phyloP scores from a whole-genome alignment of 2,888 invertebrate genomes.

The Seira sanloemensis region DNA sequence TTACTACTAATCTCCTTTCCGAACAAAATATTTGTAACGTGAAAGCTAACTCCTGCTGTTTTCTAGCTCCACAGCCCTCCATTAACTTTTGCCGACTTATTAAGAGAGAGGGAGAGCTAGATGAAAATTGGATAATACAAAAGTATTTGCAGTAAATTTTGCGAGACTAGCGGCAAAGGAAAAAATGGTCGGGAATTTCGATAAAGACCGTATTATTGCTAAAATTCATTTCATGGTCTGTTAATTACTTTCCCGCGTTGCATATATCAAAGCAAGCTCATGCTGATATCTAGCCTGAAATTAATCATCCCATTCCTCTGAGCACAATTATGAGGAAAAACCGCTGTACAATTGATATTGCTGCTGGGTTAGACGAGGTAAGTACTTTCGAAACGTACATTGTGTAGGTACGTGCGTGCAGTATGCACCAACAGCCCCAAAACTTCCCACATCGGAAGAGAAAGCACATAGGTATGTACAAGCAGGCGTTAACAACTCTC shows the following conservation, averaged over 20 bases:
- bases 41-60: no score
- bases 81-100: not conserved
- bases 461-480: not conserved
- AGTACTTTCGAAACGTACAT: no score
- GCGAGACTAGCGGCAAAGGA: not conserved
- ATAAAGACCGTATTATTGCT: not conserved
- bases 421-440: no score
- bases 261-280: constrained; percentile 25
- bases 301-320: not conserved
- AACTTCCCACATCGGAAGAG: not conserved
- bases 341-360: not conserved
- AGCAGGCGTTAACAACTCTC: not conserved
- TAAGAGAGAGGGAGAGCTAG: not conserved
- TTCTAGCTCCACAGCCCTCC: not conserved
- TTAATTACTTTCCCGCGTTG: constrained; percentile 36
- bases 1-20: no score
- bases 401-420: no score
- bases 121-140: not conserved
- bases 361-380: not conserved
- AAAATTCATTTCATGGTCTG: constrained; percentile 57
- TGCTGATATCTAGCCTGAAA: constrained; percentile 1
- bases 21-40: no score
- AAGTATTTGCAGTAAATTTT: not conserved
- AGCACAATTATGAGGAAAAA: not conserved
- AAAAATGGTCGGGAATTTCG: not conserved